Evolutionary conservation across 2,113 vertebrate species (phyloP).

Genomic region (Epinephelus fuscoguttatus): DNA sequence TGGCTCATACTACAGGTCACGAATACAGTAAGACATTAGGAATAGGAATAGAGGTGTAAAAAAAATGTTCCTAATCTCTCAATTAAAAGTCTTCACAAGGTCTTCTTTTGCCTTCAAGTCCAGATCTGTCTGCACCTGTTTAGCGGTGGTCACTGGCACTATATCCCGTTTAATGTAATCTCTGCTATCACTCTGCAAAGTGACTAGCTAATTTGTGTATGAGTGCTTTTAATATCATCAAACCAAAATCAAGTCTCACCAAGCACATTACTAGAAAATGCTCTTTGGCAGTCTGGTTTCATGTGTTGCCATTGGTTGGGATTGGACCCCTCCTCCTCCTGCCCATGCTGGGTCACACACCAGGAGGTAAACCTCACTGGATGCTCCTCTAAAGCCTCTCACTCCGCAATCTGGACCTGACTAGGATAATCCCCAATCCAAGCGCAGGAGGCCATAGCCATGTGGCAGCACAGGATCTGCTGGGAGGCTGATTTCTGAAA

Average conservation of each 20-base stretch:
- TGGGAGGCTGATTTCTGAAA: slow-evolving; percentile 30
- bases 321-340: background rate
- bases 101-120: background rate
- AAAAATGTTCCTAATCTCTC: background rate
- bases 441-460: slow-evolving; percentile 16
- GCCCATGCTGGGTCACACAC: slow-evolving; percentile 46
- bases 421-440: slow-evolving; percentile 75
- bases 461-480: slow-evolving; percentile 6
- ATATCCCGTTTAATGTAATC: background rate
- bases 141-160: background rate
- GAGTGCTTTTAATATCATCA: background rate
- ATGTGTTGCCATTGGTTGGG: slow-evolving; percentile 17
- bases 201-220: background rate
- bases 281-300: slow-evolving; percentile 7
- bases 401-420: slow-evolving; percentile 70
- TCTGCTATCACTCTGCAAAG: background rate
- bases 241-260: background rate
- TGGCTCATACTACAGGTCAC: slow-evolving; percentile 8
- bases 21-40: slow-evolving; percentile 31
- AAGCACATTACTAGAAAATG: background rate
- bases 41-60: slow-evolving; percentile 38
- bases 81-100: background rate
- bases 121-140: background rate
- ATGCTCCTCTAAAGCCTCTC: slow-evolving; percentile 71
- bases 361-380: slow-evolving; percentile 73